Conservation (phyloP, 1,140 invertebrate species). For the Magallana angulata region DNA sequence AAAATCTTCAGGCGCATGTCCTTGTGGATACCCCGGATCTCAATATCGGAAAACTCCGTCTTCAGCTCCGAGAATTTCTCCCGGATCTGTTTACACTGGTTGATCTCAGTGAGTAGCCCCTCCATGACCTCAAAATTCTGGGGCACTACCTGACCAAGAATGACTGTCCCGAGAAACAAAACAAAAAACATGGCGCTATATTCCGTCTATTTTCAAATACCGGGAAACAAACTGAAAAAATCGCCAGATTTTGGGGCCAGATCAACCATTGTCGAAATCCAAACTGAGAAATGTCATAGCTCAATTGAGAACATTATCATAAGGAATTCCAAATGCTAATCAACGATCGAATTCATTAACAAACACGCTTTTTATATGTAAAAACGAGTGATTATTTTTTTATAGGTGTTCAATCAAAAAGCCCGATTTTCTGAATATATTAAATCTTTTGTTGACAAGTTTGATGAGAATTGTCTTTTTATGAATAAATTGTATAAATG, state of each 20-base stretch:
- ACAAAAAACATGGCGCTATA: not conserved
- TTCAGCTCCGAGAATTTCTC: not conserved
- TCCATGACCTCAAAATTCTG: conserved; percentile 21
- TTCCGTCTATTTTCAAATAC: not conserved
- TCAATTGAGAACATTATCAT: not conserved
- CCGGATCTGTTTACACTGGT: conserved; percentile 18
- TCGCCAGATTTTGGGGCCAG: not conserved
- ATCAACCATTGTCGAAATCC: not conserved
- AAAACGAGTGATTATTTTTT: not conserved
- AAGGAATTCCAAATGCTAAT: conserved; percentile 1
- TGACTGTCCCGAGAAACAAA: not conserved
- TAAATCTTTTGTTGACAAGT: not conserved
- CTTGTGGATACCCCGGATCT: not conserved
- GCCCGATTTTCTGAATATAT: not conserved
- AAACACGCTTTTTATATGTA: not conserved
- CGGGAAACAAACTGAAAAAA: not conserved
- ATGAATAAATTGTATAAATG: not conserved
- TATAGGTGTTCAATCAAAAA: conserved; percentile 28
- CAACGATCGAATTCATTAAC: conserved; percentile 5
- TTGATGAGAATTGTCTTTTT: not conserved
- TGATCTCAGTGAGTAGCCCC: not conserved
- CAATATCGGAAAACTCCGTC: not conserved
- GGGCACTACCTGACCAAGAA: not conserved
- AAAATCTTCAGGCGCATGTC: conserved; percentile 26
- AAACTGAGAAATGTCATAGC: not conserved